Percentiles rank a stretch among this genome's conserved stretches.
Conservation (phyloP, 2,113 vertebrate genomes). For the Upupa epops region DNA sequence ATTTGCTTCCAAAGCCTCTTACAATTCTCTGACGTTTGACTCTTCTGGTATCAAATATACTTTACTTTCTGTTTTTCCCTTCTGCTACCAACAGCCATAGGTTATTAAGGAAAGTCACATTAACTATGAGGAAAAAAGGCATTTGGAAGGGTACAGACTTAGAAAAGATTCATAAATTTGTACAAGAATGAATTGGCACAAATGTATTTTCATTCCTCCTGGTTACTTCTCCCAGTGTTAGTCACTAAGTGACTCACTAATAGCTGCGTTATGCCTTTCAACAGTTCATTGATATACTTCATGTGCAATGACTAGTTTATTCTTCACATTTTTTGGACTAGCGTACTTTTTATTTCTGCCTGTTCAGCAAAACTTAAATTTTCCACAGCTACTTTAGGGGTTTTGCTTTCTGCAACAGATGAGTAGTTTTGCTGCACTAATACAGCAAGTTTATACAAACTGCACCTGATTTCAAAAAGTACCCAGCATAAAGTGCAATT, state of each 20-base stretch:
- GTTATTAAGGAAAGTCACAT: background rate
- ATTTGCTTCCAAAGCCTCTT: background rate
- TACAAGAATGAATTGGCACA: background rate
- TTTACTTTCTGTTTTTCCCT: background rate
- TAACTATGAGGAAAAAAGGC: background rate
- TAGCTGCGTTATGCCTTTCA: background rate
- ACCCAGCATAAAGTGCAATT: background rate
- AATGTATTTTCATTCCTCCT: constrained; percentile 17
- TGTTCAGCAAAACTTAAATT: constrained; percentile 17
- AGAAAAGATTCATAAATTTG: background rate
- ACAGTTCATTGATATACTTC: constrained; percentile 23
- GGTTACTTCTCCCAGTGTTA: background rate
- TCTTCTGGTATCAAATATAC: background rate
- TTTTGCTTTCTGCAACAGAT: background rate
- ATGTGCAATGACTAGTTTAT: background rate
- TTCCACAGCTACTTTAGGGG: background rate
- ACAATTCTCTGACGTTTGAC: background rate
- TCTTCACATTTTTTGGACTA: background rate
- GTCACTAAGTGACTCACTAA: constrained; percentile 30
- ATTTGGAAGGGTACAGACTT: background rate
- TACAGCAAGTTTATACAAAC: background rate
- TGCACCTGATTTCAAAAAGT: background rate
- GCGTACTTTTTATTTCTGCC: background rate
- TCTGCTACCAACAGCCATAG: background rate
- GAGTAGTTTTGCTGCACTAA: background rate